Evolutionary conservation across 2,113 vertebrate genomes (phyloP).

Genomic region (Syngnathus typhle): DNA sequence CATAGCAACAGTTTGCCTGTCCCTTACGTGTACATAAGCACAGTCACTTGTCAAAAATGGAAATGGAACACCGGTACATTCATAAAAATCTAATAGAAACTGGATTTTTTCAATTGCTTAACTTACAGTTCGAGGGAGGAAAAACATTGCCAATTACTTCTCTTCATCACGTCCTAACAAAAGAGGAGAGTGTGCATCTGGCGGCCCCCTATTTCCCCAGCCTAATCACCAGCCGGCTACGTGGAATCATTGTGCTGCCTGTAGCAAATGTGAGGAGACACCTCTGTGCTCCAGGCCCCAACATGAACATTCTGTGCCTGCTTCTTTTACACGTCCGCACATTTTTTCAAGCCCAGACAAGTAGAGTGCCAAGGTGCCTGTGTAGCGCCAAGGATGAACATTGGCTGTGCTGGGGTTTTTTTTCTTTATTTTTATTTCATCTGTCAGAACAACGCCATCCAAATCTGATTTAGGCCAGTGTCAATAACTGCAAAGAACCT

Average conservation of each 20-base stretch:
- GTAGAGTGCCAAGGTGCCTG: constrained; percentile 9
- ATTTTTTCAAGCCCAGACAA: constrained; percentile 36
- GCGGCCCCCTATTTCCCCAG: constrained; percentile 5
- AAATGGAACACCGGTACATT: not conserved
- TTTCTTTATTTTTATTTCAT: not conserved
- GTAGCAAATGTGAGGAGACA: constrained; percentile 27
- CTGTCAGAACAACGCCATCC: not conserved
- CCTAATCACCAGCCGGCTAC: constrained; percentile 26
- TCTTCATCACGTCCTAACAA: constrained; percentile 21
- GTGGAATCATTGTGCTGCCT: constrained; percentile 26
- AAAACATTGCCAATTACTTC: constrained; percentile 21
- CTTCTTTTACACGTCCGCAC: constrained; percentile 25
- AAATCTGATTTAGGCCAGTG: constrained; percentile 35
- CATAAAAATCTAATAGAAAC: not conserved
- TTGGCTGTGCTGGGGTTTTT: not conserved
- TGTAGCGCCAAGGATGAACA: constrained; percentile 11
- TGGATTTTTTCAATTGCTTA: constrained; percentile 2
- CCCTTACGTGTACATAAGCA: not conserved
- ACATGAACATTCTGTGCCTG: constrained; percentile 15
- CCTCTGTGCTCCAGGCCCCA: constrained; percentile 12
- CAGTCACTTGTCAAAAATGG: not conserved
- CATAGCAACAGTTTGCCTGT: constrained; percentile 1
- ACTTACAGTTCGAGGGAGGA: too few relatives aligned
- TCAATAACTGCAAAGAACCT: not conserved
- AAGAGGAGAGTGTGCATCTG: not conserved